Evolutionary conservation across 2,113 vertebrate species (phyloP), one percentile per base, ranked within the genome.

Genomic region (Benthochromis sp.): DNA sequence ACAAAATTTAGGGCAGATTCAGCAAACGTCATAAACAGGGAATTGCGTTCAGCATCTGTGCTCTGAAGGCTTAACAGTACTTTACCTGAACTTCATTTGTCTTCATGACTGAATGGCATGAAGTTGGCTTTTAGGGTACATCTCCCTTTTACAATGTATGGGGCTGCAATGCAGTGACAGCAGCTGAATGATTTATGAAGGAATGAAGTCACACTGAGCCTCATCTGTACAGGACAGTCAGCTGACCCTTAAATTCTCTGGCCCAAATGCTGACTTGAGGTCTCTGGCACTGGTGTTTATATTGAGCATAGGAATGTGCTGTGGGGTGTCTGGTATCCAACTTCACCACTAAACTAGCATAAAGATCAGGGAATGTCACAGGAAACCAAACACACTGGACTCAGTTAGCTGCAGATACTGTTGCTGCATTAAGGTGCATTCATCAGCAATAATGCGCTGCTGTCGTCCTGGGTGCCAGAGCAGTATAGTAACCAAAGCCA

Each of bases 281-380:
- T 88, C 50, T 78, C 79, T 85, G 83, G 54, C 88, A 82, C 55
- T 53, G 88, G 59, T 59, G 59, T 85, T 57, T 88, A 89, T 85
- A 90, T 81, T 66, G 84, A 91, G 93, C 45, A 54, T 13, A 79
- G 86, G 92, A 93, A 94, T 93, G 90, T 90, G 82, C 86, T 81
- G 78, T 76, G 47, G 84, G 59, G 81, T 83, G 86, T 45, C 86
- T 81, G 90, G 86, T 92, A 91, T 93, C 92, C 87, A 66, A 79
- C 90, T 69, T 16, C 90, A 88, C 86, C 66, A 50, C 84, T 81
- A 40, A n/a, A 82, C 78, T 81, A 86, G 79, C 16, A 19, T 55
- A 38, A 31, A 38, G 40, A 81, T 57, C 59, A 54, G 27, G 84
- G 82, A 86, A 84, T 61, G 9, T 27, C 1, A 66, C 78, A 85